Evolutionary conservation across 2,888 invertebrate species (phyloP).

Genomic region (Epistrophella euchroma): DNA sequence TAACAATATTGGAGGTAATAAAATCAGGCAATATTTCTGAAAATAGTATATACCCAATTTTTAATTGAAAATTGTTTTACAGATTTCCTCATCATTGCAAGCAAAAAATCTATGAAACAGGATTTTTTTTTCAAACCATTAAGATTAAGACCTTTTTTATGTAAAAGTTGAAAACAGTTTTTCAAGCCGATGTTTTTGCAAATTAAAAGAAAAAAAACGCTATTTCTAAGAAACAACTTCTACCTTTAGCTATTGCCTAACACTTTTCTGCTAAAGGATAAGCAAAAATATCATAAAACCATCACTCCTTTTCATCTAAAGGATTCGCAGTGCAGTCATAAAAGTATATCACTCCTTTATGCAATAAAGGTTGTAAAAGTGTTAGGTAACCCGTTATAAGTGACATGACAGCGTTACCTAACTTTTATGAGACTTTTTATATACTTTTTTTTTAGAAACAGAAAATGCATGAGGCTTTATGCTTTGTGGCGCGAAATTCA

Average conservation of each 20-base stretch:
- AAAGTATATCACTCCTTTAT: slow-evolving; percentile 29
- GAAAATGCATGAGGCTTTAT: not conserved
- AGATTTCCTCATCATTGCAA: not conserved
- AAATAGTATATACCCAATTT: not conserved
- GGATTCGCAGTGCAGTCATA: slow-evolving; percentile 39
- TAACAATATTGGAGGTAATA: not conserved
- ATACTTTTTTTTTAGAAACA: not conserved
- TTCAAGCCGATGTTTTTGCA: not conserved
- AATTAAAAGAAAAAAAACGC: not conserved
- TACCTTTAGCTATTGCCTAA: slow-evolving; percentile 10
- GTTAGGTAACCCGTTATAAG: slow-evolving; percentile 58
- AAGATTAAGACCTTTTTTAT: not conserved
- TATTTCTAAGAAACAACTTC: slow-evolving; percentile 1
- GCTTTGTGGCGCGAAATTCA: slow-evolving; percentile 22
- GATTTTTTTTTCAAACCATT: not conserved
- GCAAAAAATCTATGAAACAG: not conserved
- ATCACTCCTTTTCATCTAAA: slow-evolving; percentile 35
- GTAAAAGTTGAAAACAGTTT: not conserved
- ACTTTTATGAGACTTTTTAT: slow-evolving; percentile 39
- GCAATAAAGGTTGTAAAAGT: slow-evolving; percentile 57
- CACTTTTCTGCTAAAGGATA: slow-evolving; percentile 7
- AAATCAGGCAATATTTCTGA: not conserved
- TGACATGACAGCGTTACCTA: slow-evolving; percentile 32
- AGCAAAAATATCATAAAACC: slow-evolving; percentile 18
- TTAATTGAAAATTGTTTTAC: not conserved